A percentile compares a stretch with the other conserved stretches of the same genome.
Conservation (phyloP, 2,797 vertebrate genomes). For the Antrozous pallidus region DNA sequence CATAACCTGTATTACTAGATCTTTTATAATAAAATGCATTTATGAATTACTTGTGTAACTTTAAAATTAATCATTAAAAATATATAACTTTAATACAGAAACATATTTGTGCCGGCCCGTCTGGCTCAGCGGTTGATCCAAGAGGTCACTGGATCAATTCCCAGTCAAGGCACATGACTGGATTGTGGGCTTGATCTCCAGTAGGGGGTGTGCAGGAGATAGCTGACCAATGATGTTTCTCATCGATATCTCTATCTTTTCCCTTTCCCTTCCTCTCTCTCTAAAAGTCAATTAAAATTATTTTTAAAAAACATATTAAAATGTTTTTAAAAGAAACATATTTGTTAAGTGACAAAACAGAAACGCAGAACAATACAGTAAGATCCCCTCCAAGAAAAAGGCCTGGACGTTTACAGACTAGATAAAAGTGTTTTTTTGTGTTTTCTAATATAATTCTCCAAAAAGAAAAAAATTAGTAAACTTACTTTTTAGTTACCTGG, state of each 20-base stretch:
- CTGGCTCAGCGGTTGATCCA: no score
- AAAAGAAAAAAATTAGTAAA: background rate
- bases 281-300: no score
- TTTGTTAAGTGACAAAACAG: constrained; percentile 30
- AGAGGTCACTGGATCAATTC: no score
- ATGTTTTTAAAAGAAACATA: background rate
- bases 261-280: no score
- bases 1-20: background rate
- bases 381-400: background rate
- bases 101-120: no score
- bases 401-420: background rate
- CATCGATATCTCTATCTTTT: no score
- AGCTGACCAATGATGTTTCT: no score
- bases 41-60: constrained; percentile 8
- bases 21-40: constrained; percentile 4
- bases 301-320: no score
- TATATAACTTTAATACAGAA: background rate
- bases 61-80: constrained; percentile 45
- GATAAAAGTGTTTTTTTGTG: background rate
- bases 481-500: background rate
- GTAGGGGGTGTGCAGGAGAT: no score
- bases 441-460: constrained; percentile 8
- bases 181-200: no score
- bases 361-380: background rate
- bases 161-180: no score